phyloP scores from a whole-genome alignment of 2,888 invertebrate species.

The Pseudolycoriella hygida region DNA sequence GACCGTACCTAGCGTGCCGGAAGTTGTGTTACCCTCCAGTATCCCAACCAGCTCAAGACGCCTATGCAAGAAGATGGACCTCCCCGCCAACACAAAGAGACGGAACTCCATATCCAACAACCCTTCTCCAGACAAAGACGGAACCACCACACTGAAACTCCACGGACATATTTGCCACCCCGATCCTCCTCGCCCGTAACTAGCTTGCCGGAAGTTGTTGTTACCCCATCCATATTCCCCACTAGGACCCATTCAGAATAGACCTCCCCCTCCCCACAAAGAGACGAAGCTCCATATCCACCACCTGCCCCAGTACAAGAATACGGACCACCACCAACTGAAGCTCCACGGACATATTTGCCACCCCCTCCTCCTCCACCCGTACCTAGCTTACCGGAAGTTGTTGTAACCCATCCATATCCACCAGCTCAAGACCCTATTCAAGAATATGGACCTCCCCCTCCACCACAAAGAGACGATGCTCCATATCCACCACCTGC shows the following conservation, averaged over 20 bases:
- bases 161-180: not conserved
- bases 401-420: constrained; percentile 10
- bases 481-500: constrained; percentile 1
- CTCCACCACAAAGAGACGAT: constrained; percentile 2
- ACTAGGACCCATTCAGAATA: constrained; percentile 2
- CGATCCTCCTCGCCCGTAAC: not conserved
- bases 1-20: not conserved
- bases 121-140: not conserved
- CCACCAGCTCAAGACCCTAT: constrained; percentile 8
- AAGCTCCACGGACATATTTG: not conserved
- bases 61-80: not conserved
- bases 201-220: not conserved
- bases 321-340: constrained; percentile 1
- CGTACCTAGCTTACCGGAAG: constrained; percentile 6
- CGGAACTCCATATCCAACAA: constrained; percentile 1
- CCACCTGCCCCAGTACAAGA: not conserved
- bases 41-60: constrained; percentile 7
- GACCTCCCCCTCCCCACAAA: constrained; percentile 6
- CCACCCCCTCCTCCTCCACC: constrained; percentile 12
- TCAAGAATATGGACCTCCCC: constrained; percentile 8
- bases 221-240: constrained; percentile 6
- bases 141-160: not conserved
- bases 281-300: constrained; percentile 2
- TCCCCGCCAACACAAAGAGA: not conserved
- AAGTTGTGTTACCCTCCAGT: not conserved